phyloP scores from a whole-genome alignment of 2,888 invertebrate genomes.

The Augiades crinisus region DNA sequence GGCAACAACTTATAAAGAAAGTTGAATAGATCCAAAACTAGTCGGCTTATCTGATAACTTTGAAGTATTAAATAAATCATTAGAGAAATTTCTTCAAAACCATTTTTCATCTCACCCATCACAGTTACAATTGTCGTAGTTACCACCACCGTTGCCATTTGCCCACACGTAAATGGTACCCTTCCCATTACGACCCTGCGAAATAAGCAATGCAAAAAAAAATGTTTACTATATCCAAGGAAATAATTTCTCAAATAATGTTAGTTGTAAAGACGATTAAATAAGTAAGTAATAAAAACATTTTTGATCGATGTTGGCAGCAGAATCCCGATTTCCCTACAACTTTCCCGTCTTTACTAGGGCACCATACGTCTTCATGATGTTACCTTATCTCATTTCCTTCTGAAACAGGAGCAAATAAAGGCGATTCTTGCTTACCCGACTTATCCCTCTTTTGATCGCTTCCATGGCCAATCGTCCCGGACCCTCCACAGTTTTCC shows the following conservation, averaged over 20 bases:
- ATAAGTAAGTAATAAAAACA: too few relatives aligned
- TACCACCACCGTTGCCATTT: conserved; percentile 93
- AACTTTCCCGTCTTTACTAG: conserved; percentile 19
- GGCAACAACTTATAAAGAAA: too few relatives aligned
- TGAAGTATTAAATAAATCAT: background rate
- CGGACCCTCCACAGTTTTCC: conserved; percentile 93
- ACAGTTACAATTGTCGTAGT: conserved; percentile 93
- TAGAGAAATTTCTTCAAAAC: too few relatives aligned
- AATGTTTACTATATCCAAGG: too few relatives aligned
- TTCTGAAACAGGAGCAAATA: background rate
- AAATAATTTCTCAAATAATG: too few relatives aligned
- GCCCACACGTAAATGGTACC: conserved; percentile 96
- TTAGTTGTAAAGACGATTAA: too few relatives aligned
- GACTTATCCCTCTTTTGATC: conserved; percentile 86
- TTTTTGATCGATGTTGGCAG: background rate
- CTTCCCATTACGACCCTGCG: conserved; percentile 87
- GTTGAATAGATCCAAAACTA: too few relatives aligned
- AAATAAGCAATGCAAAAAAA: too few relatives aligned
- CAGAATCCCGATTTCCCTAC: conserved; percentile 6
- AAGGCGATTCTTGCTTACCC: conserved; percentile 69
- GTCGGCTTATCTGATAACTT: too few relatives aligned
- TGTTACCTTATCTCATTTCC: background rate
- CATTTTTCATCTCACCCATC: conserved; percentile 90
- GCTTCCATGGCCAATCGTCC: conserved; percentile 90
- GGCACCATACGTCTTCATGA: conserved; percentile 1